phyloP scores from a whole-genome alignment of 2,888 invertebrate species.

The Mesorhabditis spiculigera region DNA sequence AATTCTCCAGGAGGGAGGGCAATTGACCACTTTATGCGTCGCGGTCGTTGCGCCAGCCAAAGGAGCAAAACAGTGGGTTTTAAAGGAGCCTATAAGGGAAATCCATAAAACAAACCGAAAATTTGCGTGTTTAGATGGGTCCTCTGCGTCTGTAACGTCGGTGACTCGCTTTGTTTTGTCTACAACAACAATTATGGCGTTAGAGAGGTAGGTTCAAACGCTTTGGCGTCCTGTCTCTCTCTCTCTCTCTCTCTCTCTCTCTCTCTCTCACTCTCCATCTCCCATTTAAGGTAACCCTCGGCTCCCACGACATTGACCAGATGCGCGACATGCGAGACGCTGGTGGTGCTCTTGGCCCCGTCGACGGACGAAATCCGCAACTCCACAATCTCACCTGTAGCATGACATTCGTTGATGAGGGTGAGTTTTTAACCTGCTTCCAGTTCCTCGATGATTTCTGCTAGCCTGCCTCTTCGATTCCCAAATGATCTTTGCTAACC shows the following conservation, averaged over 20 bases:
- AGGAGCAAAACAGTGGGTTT: constrained; percentile 26
- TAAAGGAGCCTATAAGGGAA: background rate
- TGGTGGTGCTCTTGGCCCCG: constrained; percentile 80
- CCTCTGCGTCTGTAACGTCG: constrained; percentile 82
- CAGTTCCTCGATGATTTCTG: background rate
- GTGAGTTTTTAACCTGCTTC: constrained; percentile 9
- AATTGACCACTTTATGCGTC: constrained; percentile 79
- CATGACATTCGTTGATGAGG: constrained; percentile 73
- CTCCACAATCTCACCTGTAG: constrained; percentile 77
- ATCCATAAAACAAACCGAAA: background rate
- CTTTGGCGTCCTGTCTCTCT: background rate
- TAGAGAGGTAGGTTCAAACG: constrained; percentile 65
- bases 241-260: background rate
- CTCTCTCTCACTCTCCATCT: background rate
- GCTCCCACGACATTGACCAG: constrained; percentile 77
- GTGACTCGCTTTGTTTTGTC: constrained; percentile 83
- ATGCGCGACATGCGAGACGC: constrained; percentile 86
- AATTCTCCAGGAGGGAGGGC: constrained; percentile 76
- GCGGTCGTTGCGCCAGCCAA: constrained; percentile 68
- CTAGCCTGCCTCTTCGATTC: background rate
- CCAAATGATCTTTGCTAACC: background rate
- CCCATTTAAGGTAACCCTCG: constrained; percentile 54
- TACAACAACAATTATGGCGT: constrained; percentile 76
- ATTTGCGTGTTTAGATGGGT: constrained; percentile 61
- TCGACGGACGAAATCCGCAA: constrained; percentile 79